Percentiles rank a stretch among this genome's conserved stretches.
Conservation (phyloP, 1,140 invertebrate genomes). For the Phenacoccus solenopsis region DNA sequence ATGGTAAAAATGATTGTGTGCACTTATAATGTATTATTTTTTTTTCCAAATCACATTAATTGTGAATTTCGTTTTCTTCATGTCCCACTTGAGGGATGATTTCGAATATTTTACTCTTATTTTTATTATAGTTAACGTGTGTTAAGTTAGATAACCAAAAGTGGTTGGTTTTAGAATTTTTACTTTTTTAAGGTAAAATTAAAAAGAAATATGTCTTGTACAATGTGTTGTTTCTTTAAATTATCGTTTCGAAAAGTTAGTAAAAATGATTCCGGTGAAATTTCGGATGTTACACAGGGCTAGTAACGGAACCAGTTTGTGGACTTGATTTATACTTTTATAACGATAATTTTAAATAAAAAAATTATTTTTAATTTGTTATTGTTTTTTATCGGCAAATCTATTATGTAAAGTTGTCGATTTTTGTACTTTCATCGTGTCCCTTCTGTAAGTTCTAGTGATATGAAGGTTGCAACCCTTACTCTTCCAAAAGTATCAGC, state of each 20-base stretch:
- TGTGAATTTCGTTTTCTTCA: slow-evolving; percentile 15
- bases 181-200: slow-evolving; percentile 14
- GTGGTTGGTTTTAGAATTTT: slow-evolving; percentile 5
- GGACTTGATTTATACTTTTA: slow-evolving; percentile 11
- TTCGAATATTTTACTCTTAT: slow-evolving; percentile 10
- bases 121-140: slow-evolving; percentile 10
- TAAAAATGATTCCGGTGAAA: not conserved
- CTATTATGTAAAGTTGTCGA: too few species aligned
- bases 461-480: too few species aligned
- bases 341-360: slow-evolving; percentile 12
- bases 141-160: slow-evolving; percentile 17
- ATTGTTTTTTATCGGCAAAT: not conserved
- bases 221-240: slow-evolving; percentile 3
- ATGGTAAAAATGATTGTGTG: slow-evolving; percentile 7
- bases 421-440: too few species aligned
- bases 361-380: slow-evolving; percentile 13
- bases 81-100: slow-evolving; percentile 9
- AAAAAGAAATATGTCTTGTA: not conserved
- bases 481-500: too few species aligned
- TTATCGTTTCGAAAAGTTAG: slow-evolving; percentile 5
- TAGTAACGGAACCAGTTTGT: slow-evolving; percentile 5
- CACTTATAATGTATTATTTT: slow-evolving; percentile 9
- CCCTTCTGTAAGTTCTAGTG: too few species aligned
- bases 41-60: slow-evolving; percentile 9
- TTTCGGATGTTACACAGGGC: not conserved